Evolutionary conservation across 1,140 invertebrate genomes (phyloP).

Genomic region (Elymnias hypermnestra): DNA sequence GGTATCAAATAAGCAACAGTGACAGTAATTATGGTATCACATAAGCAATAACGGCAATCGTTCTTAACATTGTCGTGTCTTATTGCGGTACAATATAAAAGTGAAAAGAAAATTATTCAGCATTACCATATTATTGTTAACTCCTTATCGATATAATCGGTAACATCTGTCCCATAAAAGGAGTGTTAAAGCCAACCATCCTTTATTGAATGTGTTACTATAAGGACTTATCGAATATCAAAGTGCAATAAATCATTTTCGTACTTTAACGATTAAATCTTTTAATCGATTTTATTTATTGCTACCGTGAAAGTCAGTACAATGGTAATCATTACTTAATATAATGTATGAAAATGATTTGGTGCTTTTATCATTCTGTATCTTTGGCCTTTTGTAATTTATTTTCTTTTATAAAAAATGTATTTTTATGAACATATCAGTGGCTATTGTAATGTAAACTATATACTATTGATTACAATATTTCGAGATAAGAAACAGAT

Average conservation of each 20-base stretch:
- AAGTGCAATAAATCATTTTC: slow-evolving; percentile 19
- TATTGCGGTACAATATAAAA: neutral
- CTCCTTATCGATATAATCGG: slow-evolving; percentile 10
- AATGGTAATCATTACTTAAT: too few species aligned
- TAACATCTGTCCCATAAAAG: slow-evolving; percentile 10
- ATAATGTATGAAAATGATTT: neutral
- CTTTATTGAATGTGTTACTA: slow-evolving; percentile 19
- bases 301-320: slow-evolving; percentile 12
- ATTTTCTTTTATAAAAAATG: too few species aligned
- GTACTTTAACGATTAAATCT: slow-evolving; percentile 16
- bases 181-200: slow-evolving; percentile 5
- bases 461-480: too few species aligned
- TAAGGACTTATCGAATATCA: slow-evolving; percentile 15
- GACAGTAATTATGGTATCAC: too few species aligned
- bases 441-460: too few species aligned
- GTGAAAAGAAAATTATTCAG: neutral
- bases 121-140: neutral
- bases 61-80: too few species aligned
- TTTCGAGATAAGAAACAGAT: too few species aligned
- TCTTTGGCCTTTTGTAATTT: neutral
- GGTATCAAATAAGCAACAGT: too few species aligned
- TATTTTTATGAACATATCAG: too few species aligned
- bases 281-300: slow-evolving; percentile 16
- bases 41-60: too few species aligned
- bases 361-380: neutral